Percentiles rank a stretch among this genome's conserved stretches.
Evolutionary conservation across 2,113 vertebrate genomes (phyloP).

Genomic region (Neopipo cinnamomea): DNA sequence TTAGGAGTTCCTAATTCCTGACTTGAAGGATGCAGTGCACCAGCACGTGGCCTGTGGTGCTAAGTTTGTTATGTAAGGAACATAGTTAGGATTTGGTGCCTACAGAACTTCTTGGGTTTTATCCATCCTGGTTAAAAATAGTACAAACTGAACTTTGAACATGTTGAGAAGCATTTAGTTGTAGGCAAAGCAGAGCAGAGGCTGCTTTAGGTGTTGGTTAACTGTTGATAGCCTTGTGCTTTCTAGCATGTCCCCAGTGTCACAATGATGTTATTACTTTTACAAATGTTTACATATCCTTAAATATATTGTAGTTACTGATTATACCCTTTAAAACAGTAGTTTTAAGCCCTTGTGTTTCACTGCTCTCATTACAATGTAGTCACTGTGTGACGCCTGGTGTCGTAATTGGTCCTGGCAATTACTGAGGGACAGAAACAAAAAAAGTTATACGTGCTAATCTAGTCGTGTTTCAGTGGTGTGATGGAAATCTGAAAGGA

Average conservation of each 20-base stretch:
- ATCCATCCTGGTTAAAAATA: neutral
- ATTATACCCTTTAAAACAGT: neutral
- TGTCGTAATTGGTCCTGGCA: neutral
- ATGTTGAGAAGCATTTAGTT: neutral
- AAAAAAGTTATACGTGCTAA: neutral
- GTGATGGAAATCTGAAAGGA: neutral
- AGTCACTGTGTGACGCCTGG: neutral
- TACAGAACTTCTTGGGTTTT: neutral
- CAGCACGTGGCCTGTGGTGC: neutral
- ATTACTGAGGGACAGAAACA: neutral
- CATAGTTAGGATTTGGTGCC: neutral
- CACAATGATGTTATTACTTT: neutral
- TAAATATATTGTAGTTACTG: neutral
- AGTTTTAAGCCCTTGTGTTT: neutral
- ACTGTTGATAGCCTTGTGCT: neutral
- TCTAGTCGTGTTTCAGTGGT: neutral
- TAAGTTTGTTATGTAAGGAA: neutral
- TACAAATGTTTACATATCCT: neutral
- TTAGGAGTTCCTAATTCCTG: neutral
- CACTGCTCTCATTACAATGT: neutral
- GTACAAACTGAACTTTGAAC: neutral
- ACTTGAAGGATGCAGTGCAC: neutral
- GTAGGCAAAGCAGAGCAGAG: constrained; percentile 5
- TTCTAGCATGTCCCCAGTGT: rapidly evolving
- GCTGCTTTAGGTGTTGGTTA: neutral